A percentile compares a stretch with the other conserved stretches of the same genome.
These are phyloP conservation scores for Acholoe squamosa DNA, from an alignment of 2,888 invertebrate species.

Conservation along the genomic window DNA sequence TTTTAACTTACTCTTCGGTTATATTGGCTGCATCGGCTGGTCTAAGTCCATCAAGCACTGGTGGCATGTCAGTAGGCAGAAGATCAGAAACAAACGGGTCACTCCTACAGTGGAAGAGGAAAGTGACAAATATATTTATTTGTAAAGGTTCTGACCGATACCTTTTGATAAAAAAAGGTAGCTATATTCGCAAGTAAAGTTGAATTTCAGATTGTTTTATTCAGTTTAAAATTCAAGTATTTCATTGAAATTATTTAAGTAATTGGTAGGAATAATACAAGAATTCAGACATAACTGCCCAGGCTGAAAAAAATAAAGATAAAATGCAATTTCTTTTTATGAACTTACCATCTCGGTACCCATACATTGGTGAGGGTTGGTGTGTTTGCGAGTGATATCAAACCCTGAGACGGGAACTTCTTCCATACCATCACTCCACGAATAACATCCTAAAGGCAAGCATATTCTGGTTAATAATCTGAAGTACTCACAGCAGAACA, in stretches of 20 bases:
- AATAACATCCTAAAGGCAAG: slow-evolving; percentile 78
- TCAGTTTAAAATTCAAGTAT: too few relatives aligned
- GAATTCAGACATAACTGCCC: too few relatives aligned
- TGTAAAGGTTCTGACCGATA: too few relatives aligned
- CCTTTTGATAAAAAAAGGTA: too few relatives aligned
- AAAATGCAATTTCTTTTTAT: too few relatives aligned
- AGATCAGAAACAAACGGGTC: slow-evolving; percentile 79
- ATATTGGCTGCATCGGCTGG: slow-evolving; percentile 76
- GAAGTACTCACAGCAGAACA: too few relatives aligned
- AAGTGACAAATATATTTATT: background rate
- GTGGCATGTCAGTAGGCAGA: slow-evolving; percentile 77
- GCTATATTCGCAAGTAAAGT: too few relatives aligned
- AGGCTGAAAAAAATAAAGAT: too few relatives aligned
- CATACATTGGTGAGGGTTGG: slow-evolving; percentile 82
- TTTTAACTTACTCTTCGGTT: slow-evolving; percentile 55
- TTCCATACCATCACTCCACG: slow-evolving; percentile 82
- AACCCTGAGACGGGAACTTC: slow-evolving; percentile 82
- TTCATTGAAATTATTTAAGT: too few relatives aligned
- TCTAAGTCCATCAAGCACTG: slow-evolving; percentile 74
- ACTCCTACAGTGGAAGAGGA: slow-evolving; percentile 74
- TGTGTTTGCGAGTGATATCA: slow-evolving; percentile 80
- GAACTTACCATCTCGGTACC: slow-evolving; percentile 82
- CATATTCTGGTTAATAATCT: too few relatives aligned
- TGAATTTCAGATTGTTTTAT: too few relatives aligned
- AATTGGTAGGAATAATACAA: too few relatives aligned